phyloP scores from a whole-genome alignment of 2,888 invertebrate species.

The Drosophila anomelani region DNA sequence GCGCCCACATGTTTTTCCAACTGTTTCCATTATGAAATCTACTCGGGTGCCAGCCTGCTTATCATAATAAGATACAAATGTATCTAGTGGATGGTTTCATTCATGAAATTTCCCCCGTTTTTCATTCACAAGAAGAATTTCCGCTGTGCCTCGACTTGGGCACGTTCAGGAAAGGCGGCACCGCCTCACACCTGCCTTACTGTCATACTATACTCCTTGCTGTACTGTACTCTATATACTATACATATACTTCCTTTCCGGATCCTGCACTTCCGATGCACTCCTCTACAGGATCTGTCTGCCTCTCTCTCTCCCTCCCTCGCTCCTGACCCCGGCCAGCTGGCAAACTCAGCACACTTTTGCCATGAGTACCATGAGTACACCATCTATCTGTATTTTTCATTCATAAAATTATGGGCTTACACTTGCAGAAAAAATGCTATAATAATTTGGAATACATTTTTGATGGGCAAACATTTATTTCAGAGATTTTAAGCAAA shows the following conservation, averaged over 20 bases:
- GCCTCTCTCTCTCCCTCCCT: not conserved
- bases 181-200: slow-evolving; percentile 25
- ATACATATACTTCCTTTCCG: slow-evolving; percentile 25
- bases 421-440: slow-evolving; percentile 3
- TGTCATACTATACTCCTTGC: slow-evolving; percentile 5
- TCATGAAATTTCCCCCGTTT: slow-evolving; percentile 27
- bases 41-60: slow-evolving; percentile 26
- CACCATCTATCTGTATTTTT: slow-evolving; percentile 16
- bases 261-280: slow-evolving; percentile 45
- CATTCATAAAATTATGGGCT: slow-evolving; percentile 17
- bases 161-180: slow-evolving; percentile 12
- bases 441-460: too few relatives aligned
- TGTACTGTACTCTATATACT: not conserved
- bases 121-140: slow-evolving; percentile 47
- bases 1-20: slow-evolving; percentile 47
- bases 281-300: slow-evolving; percentile 10
- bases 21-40: slow-evolving; percentile 47
- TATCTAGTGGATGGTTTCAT: slow-evolving; percentile 36
- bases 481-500: not conserved
- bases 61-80: slow-evolving; percentile 53
- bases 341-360: slow-evolving; percentile 41
- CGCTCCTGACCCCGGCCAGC: slow-evolving; percentile 13
- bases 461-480: rapidly evolving
- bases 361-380: slow-evolving; percentile 18
- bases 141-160: slow-evolving; percentile 15